Evolutionary conservation across 64 coral and sea anemone genomes (phyloP).

Genomic region (Stichodactyla mertensii): DNA sequence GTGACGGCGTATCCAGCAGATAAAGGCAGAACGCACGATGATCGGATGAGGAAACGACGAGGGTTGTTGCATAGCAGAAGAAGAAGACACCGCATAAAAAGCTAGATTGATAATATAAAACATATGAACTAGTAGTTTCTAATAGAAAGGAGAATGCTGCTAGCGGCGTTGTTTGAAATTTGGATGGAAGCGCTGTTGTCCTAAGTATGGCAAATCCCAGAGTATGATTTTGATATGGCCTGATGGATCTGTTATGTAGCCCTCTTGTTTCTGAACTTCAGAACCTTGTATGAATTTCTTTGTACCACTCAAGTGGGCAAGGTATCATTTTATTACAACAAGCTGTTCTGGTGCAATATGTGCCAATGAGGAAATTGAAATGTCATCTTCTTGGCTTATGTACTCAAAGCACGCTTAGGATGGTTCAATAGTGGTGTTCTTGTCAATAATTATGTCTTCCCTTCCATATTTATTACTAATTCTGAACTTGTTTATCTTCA

Average conservation of each 20-base stretch:
- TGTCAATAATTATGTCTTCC: conserved; percentile 64
- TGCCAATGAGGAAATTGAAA: conserved; percentile 56
- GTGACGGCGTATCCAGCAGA: too few species aligned
- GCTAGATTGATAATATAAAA: too few species aligned
- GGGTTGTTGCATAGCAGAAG: too few species aligned
- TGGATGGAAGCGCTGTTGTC: too few species aligned
- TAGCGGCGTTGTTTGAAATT: too few species aligned
- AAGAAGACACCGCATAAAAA: too few species aligned
- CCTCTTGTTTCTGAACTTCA: conserved; percentile 69
- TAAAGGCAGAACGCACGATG: too few species aligned
- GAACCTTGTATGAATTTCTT: conserved; percentile 52
- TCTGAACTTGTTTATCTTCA: conserved; percentile 55
- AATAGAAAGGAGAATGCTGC: too few species aligned
- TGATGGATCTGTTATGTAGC: conserved; percentile 58
- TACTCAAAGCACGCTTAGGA: conserved; percentile 48
- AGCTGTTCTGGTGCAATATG: conserved; percentile 64
- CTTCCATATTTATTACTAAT: conserved; percentile 58
- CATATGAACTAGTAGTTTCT: too few species aligned
- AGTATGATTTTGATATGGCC: conserved; percentile 64
- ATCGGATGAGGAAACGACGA: too few species aligned
- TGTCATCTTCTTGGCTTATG: conserved; percentile 48
- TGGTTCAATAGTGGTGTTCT: conserved; percentile 61
- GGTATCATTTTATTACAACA: conserved; percentile 54
- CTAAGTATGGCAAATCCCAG: conserved; percentile 15
- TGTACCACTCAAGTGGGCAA: conserved; percentile 51